phyloP scores from a whole-genome alignment of 2,113 vertebrate genomes.

The Peromyscus californicus region DNA sequence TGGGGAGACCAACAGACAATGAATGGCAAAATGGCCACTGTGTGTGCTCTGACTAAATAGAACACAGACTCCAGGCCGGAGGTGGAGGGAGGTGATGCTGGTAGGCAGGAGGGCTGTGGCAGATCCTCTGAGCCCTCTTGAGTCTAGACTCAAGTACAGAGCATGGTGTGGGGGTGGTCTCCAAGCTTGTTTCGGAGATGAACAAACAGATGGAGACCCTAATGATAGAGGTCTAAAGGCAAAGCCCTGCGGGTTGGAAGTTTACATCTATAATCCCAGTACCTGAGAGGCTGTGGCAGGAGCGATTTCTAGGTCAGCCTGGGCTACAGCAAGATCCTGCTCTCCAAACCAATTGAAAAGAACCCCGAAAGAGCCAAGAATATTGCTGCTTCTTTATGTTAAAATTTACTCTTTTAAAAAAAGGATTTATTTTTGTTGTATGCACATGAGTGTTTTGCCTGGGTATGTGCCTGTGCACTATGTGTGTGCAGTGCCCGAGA shows the following conservation, averaged over 20 bases:
- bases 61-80: neutral
- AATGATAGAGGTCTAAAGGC: neutral
- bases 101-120: neutral
- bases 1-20: rapidly evolving
- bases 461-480: neutral
- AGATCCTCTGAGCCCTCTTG: neutral
- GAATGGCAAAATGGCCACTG: rapidly evolving
- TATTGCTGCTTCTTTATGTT: neutral
- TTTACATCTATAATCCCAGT: neutral
- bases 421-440: neutral
- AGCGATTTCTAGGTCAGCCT: neutral
- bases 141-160: neutral
- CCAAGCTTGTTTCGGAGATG: rapidly evolving
- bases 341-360: neutral
- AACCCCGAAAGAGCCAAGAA: neutral
- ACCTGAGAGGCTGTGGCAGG: neutral
- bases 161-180: rapidly evolving
- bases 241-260: neutral
- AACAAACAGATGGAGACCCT: rapidly evolving
- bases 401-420: neutral
- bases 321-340: neutral
- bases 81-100: rapidly evolving
- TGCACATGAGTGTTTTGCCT: neutral
- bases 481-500: neutral
- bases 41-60: rapidly evolving